Conservation (phyloP, 2,888 invertebrate species). For the Tolmerus cingulatus region DNA sequence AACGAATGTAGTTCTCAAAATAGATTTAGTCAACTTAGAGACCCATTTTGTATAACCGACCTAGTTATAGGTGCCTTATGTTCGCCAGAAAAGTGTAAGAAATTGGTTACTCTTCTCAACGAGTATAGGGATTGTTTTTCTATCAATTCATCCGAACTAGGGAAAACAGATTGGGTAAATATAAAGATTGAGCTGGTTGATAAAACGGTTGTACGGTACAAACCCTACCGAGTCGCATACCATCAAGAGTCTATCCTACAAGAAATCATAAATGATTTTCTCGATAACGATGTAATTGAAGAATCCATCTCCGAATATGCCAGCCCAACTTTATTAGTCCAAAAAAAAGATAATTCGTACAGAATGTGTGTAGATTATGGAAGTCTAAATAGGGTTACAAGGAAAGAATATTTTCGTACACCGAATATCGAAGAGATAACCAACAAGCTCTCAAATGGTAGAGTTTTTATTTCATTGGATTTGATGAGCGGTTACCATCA, state of each 20-base stretch:
- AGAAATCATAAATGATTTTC: neutral
- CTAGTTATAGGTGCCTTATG: no score
- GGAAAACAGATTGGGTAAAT: neutral
- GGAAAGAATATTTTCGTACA: neutral
- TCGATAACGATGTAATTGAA: neutral
- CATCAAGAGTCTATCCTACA: neutral
- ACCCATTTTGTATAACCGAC: no score
- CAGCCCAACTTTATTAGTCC: neutral
- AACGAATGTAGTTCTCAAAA: no score
- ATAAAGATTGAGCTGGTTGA: neutral
- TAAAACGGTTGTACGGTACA: neutral
- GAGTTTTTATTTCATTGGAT: neutral
- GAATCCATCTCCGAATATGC: neutral
- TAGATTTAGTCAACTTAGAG: no score
- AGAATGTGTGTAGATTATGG: slow-evolving; percentile 28
- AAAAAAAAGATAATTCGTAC: neutral
- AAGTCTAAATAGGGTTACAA: neutral
- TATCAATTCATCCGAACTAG: neutral
- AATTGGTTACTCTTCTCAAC: no score
- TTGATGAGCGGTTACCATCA: slow-evolving; percentile 1
- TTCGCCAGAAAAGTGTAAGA: no score
- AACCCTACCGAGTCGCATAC: neutral
- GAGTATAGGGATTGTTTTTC: neutral
- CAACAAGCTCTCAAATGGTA: neutral
- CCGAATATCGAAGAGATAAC: slow-evolving; percentile 3